Evolutionary conservation across 2,797 vertebrate species (phyloP).

Genomic region (Aselliscus stoliczkanus): DNA sequence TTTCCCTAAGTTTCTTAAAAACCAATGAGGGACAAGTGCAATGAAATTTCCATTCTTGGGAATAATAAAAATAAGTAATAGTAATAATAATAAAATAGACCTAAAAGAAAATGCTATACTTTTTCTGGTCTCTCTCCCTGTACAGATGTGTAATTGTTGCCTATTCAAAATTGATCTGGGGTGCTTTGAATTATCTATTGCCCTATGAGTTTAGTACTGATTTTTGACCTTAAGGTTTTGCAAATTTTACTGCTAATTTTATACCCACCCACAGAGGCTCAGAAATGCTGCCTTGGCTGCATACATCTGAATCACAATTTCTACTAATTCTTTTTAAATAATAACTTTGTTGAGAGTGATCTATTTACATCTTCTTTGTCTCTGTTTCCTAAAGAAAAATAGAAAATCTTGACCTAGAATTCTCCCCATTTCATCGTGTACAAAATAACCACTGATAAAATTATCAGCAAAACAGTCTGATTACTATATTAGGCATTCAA

Average conservation of each 20-base stretch:
- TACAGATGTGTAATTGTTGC: background rate
- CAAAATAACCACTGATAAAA: conserved; percentile 18
- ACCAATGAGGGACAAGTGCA: background rate
- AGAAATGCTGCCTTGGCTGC: conserved; percentile 27
- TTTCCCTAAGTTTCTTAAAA: background rate
- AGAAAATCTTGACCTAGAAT: conserved; percentile 29
- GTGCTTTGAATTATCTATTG: conserved; percentile 6
- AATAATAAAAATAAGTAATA: background rate
- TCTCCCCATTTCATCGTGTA: background rate
- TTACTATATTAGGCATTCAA: background rate
- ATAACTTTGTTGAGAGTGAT: conserved; percentile 15
- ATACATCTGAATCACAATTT: conserved; percentile 44
- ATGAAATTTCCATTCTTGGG: background rate
- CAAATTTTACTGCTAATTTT: conserved; percentile 45
- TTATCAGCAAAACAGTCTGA: background rate
- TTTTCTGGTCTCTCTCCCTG: background rate
- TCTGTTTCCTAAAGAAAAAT: conserved; percentile 49
- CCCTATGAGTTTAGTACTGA: background rate
- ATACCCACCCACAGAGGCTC: conserved; percentile 5
- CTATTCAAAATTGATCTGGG: background rate
- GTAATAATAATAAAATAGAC: background rate
- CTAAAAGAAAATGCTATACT: background rate
- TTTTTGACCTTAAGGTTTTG: background rate
- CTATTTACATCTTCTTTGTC: conserved; percentile 43
- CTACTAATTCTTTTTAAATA: conserved; percentile 55